phyloP scores from a whole-genome alignment of 2,888 invertebrate species.

The Tipula helvola region DNA sequence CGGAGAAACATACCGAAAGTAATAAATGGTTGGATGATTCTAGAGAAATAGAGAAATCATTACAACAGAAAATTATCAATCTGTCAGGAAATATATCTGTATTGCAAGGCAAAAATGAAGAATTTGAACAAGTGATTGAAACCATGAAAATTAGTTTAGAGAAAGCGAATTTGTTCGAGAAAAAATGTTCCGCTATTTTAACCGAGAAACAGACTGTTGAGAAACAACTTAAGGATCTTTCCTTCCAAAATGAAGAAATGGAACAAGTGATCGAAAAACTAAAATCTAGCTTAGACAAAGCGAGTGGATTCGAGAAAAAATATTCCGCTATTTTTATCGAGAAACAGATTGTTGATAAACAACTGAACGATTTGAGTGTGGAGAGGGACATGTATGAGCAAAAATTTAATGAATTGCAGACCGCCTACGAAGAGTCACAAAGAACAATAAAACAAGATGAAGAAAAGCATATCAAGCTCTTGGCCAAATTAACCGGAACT shows the following conservation, averaged over 20 bases:
- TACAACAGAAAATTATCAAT: not conserved
- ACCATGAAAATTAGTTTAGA: not conserved
- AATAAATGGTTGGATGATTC: not conserved
- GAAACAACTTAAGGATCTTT: not conserved
- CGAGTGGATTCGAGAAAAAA: not conserved
- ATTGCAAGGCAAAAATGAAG: not conserved
- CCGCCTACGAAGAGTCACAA: not conserved
- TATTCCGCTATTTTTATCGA: not conserved
- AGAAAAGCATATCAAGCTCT: not conserved
- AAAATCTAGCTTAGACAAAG: not conserved
- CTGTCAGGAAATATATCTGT: not conserved
- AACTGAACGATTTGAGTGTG: not conserved
- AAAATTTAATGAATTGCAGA: not conserved
- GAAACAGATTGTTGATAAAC: not conserved
- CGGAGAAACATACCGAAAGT: not conserved
- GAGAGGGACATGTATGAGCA: not conserved
- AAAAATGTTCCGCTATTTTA: not conserved
- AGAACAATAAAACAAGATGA: not conserved
- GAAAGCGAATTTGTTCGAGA: not conserved
- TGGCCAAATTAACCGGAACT: not conserved
- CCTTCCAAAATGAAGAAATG: not conserved
- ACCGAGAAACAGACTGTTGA: not conserved
- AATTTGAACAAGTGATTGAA: not conserved
- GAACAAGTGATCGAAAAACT: not conserved
- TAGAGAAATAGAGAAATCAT: not conserved